Conservation (phyloP, 2,797 vertebrate genomes). For the Carcharodon carcharias region DNA sequence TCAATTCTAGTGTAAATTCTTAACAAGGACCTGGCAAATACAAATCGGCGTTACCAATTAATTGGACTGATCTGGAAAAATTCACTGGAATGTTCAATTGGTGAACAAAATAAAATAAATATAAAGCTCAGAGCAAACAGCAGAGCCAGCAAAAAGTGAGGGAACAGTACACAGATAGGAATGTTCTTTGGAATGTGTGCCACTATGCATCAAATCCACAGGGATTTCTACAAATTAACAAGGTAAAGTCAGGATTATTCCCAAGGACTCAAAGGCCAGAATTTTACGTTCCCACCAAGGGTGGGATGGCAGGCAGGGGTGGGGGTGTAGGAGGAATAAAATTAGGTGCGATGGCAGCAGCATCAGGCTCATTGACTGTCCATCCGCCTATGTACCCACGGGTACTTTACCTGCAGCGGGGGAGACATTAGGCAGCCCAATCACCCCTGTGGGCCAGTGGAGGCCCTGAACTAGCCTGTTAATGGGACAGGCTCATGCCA, state of each 20-base stretch:
- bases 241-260: background rate
- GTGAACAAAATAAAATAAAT: background rate
- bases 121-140: background rate
- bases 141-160: background rate
- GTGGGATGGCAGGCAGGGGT: no score
- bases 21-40: background rate
- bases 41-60: background rate
- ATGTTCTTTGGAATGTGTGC: background rate
- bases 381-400: no score
- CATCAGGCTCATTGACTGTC: no score
- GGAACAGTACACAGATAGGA: background rate
- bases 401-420: no score
- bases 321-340: no score
- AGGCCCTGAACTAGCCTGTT: no score
- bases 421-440: no score
- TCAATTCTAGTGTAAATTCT: background rate
- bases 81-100: background rate
- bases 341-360: no score
- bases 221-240: background rate
- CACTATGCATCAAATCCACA: background rate
- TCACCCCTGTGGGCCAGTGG: no score
- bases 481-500: no score
- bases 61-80: background rate
- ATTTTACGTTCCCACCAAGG: no score
- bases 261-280: background rate